Evolutionary conservation across 2,113 vertebrate species (phyloP), one percentile per base, ranked within the genome.

Genomic region (Serinus canaria): DNA sequence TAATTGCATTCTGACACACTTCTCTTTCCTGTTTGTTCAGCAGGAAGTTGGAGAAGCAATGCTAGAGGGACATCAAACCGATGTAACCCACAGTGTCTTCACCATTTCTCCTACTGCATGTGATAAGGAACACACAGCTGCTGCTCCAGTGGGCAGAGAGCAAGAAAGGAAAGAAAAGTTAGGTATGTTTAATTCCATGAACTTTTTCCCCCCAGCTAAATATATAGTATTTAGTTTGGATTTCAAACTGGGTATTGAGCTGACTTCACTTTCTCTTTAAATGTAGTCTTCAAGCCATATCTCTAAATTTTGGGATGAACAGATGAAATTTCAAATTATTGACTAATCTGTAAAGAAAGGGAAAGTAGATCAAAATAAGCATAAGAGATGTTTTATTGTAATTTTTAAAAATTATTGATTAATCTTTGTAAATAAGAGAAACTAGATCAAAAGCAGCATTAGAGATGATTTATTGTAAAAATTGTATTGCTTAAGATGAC

Each of bases 21-120:
- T 96, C 95, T 86, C 24, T 97, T 99, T 99, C 99, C 99, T 99
- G 99, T 99, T 99, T 99, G 97, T 98, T 98, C 93, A 92, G 96
- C 98, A 99, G 99, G 99, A 99, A 99, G 98, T 55, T 90, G 84
- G 81, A 85, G 97, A 97, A 89, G 97, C 96, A 96, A 60, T 92
- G 87, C 96, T 97, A 82, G 97, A 97, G 94, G 97, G 96, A 96
- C 98, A 96, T 91, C 73, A 95, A 83, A 96, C 94, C 17, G 91
- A 83, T 92, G 94, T 92, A 87, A 93, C 52, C 67, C 93, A 92
- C 79, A 68, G 87, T 24, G 44, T 91, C 67, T 22, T 87, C 49
- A 93, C 93, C 70, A 89, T 95, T 95, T 88, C 96, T 96, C 87
- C 84, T 44, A 59, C 89, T 66, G 92, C 93, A 5, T 8, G 22